These are phyloP conservation scores for Psilanteris sp. DNA, from an alignment of 1,140 invertebrate genomes.

Conservation along the genomic window DNA sequence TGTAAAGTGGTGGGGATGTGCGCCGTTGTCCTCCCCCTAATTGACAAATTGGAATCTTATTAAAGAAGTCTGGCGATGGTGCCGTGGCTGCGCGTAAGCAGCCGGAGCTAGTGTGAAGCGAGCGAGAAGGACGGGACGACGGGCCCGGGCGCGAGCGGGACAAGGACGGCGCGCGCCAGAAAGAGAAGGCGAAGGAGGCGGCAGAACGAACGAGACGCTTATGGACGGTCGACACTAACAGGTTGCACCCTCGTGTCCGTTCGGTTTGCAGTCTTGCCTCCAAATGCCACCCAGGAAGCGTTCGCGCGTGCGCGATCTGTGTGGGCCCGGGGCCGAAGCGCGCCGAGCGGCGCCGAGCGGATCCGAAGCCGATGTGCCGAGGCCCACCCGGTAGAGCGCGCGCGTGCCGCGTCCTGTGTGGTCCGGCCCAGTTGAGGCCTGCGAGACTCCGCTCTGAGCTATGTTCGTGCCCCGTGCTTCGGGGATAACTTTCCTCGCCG, in stretches of 20 bases:
- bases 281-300: conserved; percentile 79
- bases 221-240: conserved; percentile 78
- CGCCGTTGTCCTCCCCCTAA: conserved; percentile 79
- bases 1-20: conserved; percentile 48
- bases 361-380: conserved; percentile 74
- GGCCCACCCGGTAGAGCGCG: conserved; percentile 80
- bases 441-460: conserved; percentile 62
- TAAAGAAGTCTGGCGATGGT: conserved; percentile 76
- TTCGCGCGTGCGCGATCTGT: conserved; percentile 79
- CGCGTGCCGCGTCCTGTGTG: conserved; percentile 80
- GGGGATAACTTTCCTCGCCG: conserved; percentile 18
- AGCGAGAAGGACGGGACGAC: conserved; percentile 17
- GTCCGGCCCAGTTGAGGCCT: conserved; percentile 65
- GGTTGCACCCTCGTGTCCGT: conserved; percentile 66
- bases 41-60: conserved; percentile 87
- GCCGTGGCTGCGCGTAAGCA: conserved; percentile 12
- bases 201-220: conserved; percentile 68
- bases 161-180: conserved; percentile 7
- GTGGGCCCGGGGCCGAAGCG: conserved; percentile 74
- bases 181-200: conserved; percentile 62
- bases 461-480: conserved; percentile 63
- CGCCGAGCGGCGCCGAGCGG: conserved; percentile 68
- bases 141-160: conserved; percentile 2
- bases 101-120: conserved; percentile 25
- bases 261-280: conserved; percentile 73